A percentile compares a stretch with the other conserved stretches of the same genome.
phyloP scores from a whole-genome alignment of 2,113 vertebrate genomes.

The Phrynosoma platyrhinos region DNA sequence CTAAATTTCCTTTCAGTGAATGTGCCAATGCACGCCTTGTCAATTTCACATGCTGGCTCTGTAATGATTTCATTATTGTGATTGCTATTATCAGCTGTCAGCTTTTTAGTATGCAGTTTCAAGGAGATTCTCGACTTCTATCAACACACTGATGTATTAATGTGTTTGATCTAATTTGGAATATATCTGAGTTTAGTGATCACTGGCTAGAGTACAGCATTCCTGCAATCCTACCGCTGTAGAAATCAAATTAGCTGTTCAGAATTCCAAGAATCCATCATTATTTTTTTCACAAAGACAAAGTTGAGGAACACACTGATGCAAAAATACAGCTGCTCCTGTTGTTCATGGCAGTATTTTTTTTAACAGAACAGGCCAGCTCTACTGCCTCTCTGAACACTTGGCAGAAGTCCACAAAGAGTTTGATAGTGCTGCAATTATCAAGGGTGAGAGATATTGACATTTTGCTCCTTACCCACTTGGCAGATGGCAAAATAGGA shows the following conservation, averaged over 20 bases:
- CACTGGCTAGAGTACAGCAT: constrained; percentile 39
- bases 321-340: constrained; percentile 65
- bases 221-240: constrained; percentile 17
- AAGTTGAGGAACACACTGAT: constrained; percentile 40
- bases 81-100: constrained; percentile 15
- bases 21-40: background rate
- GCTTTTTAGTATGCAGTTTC: constrained; percentile 33
- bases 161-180: constrained; percentile 7
- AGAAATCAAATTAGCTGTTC: constrained; percentile 61
- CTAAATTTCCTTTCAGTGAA: background rate
- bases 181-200: background rate
- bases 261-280: constrained; percentile 58
- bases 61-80: constrained; percentile 3
- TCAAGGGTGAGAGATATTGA: constrained; percentile 26
- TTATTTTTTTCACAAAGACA: constrained; percentile 51
- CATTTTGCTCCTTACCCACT: constrained; percentile 27
- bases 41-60: background rate
- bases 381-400: constrained; percentile 36
- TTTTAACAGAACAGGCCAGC: constrained; percentile 40
- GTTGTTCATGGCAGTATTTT: background rate
- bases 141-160: constrained; percentile 6
- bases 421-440: constrained; percentile 42
- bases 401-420: constrained; percentile 47
- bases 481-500: constrained; percentile 49
- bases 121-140: background rate